Conservation (phyloP, 2,113 vertebrate genomes). For the Corythornis vintsioides region DNA sequence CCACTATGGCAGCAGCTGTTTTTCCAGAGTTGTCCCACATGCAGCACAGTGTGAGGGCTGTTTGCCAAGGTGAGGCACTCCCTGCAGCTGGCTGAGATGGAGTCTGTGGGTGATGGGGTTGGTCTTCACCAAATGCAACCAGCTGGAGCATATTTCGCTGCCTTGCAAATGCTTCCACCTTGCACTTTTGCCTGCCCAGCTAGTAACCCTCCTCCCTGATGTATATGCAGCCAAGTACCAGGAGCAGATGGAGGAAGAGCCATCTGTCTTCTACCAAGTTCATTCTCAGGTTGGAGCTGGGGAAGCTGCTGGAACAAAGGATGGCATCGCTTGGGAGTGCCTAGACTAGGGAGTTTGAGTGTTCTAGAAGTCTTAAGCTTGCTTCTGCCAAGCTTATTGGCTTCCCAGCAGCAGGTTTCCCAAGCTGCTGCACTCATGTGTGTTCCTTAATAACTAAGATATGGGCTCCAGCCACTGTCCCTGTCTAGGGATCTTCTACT, state of each 20-base stretch:
- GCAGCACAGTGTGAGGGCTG: background rate
- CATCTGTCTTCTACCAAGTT: conserved; percentile 17
- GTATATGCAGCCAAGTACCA: background rate
- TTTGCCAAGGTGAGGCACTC: background rate
- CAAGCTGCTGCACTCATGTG: background rate
- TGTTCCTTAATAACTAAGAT: background rate
- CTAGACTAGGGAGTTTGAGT: background rate
- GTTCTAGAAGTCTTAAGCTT: background rate
- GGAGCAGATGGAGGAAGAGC: conserved; percentile 21
- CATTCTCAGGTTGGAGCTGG: conserved; percentile 1
- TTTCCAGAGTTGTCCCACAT: background rate
- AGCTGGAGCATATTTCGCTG: background rate
- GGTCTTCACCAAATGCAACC: background rate
- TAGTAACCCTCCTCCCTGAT: background rate
- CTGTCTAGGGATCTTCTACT: background rate
- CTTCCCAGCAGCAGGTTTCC: background rate
- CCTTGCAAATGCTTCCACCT: background rate
- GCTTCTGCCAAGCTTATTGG: background rate
- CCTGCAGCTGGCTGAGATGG: background rate
- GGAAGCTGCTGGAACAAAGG: conserved; percentile 31
- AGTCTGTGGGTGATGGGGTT: background rate
- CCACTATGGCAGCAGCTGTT: conserved; percentile 31
- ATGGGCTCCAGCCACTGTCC: background rate
- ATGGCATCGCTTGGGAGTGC: background rate
- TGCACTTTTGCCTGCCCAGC: background rate